phyloP scores from a whole-genome alignment of 2,888 invertebrate species.

The Alsophila aescularia region DNA sequence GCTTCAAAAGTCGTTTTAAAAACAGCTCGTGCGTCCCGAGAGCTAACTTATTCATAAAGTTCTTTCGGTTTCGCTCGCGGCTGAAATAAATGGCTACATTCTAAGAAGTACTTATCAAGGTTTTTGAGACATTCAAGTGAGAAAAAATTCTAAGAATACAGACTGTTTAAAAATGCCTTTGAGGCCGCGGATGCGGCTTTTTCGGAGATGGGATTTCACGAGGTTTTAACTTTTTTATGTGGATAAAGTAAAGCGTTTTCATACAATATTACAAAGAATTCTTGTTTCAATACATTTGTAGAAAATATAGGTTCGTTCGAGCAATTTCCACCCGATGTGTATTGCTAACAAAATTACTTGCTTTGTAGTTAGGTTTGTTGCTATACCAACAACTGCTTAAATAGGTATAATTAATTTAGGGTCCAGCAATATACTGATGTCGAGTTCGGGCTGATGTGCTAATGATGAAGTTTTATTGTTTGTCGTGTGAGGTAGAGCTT shows the following conservation, averaged over 20 bases:
- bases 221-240: slow-evolving; percentile 1
- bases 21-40: slow-evolving; percentile 17
- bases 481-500: too few relatives aligned
- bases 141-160: slow-evolving; percentile 13
- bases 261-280: background rate
- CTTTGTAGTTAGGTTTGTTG: background rate
- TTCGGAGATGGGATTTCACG: slow-evolving; percentile 13
- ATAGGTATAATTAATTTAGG: too few relatives aligned
- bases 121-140: slow-evolving; percentile 14
- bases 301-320: background rate
- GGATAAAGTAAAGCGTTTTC: slow-evolving; percentile 1
- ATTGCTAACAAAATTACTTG: slow-evolving; percentile 16
- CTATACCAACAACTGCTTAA: background rate
- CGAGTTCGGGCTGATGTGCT: too few relatives aligned
- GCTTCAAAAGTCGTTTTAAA: slow-evolving; percentile 24
- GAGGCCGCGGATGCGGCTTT: slow-evolving; percentile 9
- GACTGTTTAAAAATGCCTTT: slow-evolving; percentile 26
- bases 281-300: slow-evolving; percentile 1
- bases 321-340: slow-evolving; percentile 4
- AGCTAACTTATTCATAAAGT: slow-evolving; percentile 38
- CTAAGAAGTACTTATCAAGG: slow-evolving; percentile 28
- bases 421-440: too few relatives aligned
- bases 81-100: slow-evolving; percentile 19
- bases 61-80: slow-evolving; percentile 19
- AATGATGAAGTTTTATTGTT: too few relatives aligned